A percentile compares a stretch with the other conserved stretches of the same genome.
phyloP scores from a whole-genome alignment of 2,888 invertebrate species.

The Gnatocerus cornutus region DNA sequence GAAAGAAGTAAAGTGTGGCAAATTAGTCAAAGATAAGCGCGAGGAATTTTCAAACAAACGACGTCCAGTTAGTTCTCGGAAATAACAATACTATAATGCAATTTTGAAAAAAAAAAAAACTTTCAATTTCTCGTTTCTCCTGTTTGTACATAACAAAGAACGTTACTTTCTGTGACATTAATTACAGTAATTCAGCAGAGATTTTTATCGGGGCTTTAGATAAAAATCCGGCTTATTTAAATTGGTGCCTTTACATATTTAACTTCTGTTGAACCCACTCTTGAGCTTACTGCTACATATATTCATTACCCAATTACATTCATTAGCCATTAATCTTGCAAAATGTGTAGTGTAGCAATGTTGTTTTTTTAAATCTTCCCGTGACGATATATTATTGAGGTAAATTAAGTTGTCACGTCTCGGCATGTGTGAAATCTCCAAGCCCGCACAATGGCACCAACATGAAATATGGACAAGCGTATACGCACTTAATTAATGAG shows the following conservation, averaged over 20 bases:
- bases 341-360: slow-evolving; percentile 23
- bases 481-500: slow-evolving; percentile 58
- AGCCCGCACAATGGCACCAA: slow-evolving; percentile 50
- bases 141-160: neutral
- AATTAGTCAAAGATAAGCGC: neutral
- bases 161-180: neutral
- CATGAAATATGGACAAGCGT: slow-evolving; percentile 57
- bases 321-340: slow-evolving; percentile 15
- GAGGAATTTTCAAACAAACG: too few species aligned
- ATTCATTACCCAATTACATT: neutral
- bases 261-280: slow-evolving; percentile 1
- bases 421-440: slow-evolving; percentile 56
- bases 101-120: slow-evolving; percentile 7
- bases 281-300: neutral
- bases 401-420: slow-evolving; percentile 57
- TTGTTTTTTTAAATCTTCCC: slow-evolving; percentile 23
- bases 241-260: neutral
- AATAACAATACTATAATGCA: slow-evolving; percentile 8
- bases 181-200: slow-evolving; percentile 1
- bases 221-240: slow-evolving; percentile 10
- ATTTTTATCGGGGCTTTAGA: neutral
- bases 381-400: slow-evolving; percentile 47
- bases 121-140: neutral
- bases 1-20: slow-evolving; percentile 7
- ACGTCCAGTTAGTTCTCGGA: neutral